Base-by-base conservation (phyloP, 1,140 invertebrate genomes). In the Drosophila asahinai region DNA sequence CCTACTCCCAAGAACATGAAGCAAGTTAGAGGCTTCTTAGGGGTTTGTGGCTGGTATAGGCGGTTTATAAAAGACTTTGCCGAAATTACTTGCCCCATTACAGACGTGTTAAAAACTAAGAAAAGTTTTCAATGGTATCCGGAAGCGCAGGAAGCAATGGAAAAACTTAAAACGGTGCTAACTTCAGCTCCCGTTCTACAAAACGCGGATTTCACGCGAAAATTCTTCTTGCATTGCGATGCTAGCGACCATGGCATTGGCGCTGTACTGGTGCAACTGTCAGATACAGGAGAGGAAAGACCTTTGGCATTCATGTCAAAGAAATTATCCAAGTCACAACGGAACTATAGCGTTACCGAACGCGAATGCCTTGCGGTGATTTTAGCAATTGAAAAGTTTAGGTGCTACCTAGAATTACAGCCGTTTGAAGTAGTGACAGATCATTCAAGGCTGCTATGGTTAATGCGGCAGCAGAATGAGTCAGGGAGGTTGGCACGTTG, bases 301-400 rank as follows among this genome's bases (percentile, higher is more conserved):
- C 63, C 63, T n/a, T 58, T 65, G 8, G 49, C 51, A 17, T 58
- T 66, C 19, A 40, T 64, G 14, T 54, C 22, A 3, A 25, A 66
- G 12, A 59, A 74, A 38, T 12, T 66, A 12, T 59, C 47, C n/a
- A 38, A 43, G 3, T 48, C 51, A 11, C 58, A 57, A 55, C 30
- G 57, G n/a, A 75, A 75, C 47, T 67, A 61, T 42, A 75, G 48
- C 14, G 72, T 67, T 3, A 67, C 72, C 6, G 59, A 67, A 51
- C 48, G 59, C n/a, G 64, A 62, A n/a, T n/a, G n/a, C 19, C 27
- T 27, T 3, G 61, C 11, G 14, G 48, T 27, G 8, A 54, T 42
- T 27, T 14, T 40, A 11, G 49, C 33, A 6, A 42, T 42, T 8
- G 40, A 42, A 42, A 42, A 42, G n/a, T 42, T n/a, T 33, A 27